A percentile compares a stretch with the other conserved stretches of the same genome.
phyloP scores from a whole-genome alignment of 2,113 vertebrate genomes.

The Aegithalos caudatus region DNA sequence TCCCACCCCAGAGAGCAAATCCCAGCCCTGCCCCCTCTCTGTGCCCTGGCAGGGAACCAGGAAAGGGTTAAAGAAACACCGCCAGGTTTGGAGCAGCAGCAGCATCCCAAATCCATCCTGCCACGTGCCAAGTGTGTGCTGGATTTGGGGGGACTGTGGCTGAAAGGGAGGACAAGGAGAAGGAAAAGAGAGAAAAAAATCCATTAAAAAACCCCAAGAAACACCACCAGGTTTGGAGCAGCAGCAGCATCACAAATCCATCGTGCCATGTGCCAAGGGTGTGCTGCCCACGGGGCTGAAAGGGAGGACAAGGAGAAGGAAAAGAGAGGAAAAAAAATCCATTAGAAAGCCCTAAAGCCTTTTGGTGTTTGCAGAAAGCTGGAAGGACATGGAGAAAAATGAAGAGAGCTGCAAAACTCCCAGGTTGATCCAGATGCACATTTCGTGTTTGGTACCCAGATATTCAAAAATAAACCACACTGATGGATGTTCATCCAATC shows the following conservation, averaged over 20 bases:
- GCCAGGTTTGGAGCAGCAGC: too few species aligned
- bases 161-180: too few species aligned
- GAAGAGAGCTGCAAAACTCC: neutral
- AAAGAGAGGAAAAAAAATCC: neutral
- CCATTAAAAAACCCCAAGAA: too few species aligned
- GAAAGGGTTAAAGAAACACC: neutral
- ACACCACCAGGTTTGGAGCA: too few species aligned
- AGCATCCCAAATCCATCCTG: neutral
- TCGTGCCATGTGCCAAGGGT: neutral
- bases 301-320: too few species aligned
- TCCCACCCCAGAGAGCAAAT: neutral
- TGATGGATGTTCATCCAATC: accelerated
- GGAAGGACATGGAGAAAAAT: neutral
- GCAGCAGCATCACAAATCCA: neutral
- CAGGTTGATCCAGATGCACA: accelerated
- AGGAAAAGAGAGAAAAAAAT: neutral
- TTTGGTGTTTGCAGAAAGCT: neutral
- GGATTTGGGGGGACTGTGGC: too few species aligned
- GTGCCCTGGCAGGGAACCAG: neutral
- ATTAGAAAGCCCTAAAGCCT: too few species aligned
- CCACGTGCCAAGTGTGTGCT: neutral
- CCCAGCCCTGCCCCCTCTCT: neutral
- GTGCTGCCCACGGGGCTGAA: too few species aligned
- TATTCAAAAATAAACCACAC: accelerated
- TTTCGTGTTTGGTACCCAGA: neutral